A percentile compares a stretch with the other conserved stretches of the same genome.
These are phyloP conservation scores for Labeo catla DNA, from an alignment of 2,113 vertebrate genomes.

Conservation along the genomic window DNA sequence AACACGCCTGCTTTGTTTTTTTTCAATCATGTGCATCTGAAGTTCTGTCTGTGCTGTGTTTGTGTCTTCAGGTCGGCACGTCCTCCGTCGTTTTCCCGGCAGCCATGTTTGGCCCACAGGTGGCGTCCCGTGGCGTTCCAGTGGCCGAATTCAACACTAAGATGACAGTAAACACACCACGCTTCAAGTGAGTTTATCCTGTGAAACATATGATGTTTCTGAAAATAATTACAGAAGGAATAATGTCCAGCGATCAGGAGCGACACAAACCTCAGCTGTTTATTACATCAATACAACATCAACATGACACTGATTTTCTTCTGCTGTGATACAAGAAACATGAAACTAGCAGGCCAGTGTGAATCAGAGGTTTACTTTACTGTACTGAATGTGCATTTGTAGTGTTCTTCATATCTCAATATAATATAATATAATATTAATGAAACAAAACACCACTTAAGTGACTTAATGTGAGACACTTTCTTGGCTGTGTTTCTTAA, in stretches of 20 bases:
- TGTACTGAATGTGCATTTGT: too few relatives aligned
- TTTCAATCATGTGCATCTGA: neutral
- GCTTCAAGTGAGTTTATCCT: conserved; percentile 81
- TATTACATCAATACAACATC: neutral
- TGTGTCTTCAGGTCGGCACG: conserved; percentile 84
- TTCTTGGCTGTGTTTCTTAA: too few relatives aligned
- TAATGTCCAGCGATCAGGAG: neutral
- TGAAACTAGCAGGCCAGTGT: too few relatives aligned
- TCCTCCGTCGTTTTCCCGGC: conserved; percentile 95
- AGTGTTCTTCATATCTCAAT: too few relatives aligned
- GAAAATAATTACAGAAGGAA: neutral
- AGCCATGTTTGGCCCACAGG: conserved; percentile 93
- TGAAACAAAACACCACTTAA: too few relatives aligned
- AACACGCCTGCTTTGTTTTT: neutral
- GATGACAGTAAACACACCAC: conserved; percentile 81
- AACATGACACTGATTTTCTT: too few relatives aligned
- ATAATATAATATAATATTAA: too few relatives aligned
- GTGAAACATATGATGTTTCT: neutral
- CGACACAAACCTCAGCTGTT: neutral
- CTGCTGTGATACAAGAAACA: too few relatives aligned
- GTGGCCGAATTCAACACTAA: conserved; percentile 92
- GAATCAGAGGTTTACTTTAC: too few relatives aligned
- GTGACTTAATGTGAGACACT: too few relatives aligned
- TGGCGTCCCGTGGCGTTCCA: conserved; percentile 87
- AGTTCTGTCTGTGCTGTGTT: neutral